phyloP scores from a whole-genome alignment of 2,113 vertebrate genomes.

The Stigmatopora argus region DNA sequence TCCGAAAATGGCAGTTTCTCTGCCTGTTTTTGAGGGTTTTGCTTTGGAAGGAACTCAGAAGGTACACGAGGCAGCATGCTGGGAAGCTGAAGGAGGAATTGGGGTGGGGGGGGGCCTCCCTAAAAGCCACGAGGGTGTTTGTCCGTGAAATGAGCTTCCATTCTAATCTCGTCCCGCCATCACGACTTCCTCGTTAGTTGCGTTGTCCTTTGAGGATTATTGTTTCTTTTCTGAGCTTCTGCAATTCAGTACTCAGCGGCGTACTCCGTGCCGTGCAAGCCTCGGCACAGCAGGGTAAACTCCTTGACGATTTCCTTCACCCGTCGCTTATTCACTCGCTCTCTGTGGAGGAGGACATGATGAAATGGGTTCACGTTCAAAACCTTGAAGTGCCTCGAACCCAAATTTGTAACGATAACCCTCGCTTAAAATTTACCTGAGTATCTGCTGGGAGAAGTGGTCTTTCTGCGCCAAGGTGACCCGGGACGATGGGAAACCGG shows the following conservation, averaged over 20 bases:
- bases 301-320: conserved; percentile 98
- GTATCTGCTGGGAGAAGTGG: conserved; percentile 94
- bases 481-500: conserved; percentile 85
- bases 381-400: background rate
- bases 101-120: background rate
- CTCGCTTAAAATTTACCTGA: conserved; percentile 73
- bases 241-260: conserved; percentile 91
- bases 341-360: conserved; percentile 68
- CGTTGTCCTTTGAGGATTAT: background rate
- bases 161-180: background rate
- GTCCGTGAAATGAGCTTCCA: background rate
- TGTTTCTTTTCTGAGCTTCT: conserved; percentile 11
- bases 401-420: background rate
- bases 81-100: background rate
- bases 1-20: background rate
- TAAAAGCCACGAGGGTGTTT: conserved; percentile 2
- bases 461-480: conserved; percentile 88
- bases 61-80: conserved; percentile 53
- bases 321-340: conserved; percentile 93
- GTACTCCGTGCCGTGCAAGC: conserved; percentile 96
- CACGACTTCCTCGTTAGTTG: background rate
- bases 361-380: background rate
- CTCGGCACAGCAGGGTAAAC: conserved; percentile 93
- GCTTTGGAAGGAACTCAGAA: conserved; percentile 12
- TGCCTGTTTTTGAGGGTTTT: background rate